Evolutionary conservation across 2,113 vertebrate species (phyloP), one percentile per base, ranked within the genome.

Genomic region (Menura novaehollandiae): DNA sequence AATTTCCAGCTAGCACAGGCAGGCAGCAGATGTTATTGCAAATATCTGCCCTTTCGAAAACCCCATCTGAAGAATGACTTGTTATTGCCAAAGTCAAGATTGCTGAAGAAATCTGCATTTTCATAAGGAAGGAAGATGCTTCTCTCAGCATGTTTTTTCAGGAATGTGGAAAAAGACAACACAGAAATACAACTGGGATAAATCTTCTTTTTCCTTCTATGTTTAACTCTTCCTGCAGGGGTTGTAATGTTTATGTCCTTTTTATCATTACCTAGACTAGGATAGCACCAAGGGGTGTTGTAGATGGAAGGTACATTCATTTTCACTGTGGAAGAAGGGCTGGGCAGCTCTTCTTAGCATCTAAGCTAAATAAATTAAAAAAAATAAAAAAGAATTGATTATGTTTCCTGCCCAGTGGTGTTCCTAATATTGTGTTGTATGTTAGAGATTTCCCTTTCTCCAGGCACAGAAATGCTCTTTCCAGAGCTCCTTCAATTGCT

Each of bases 1-100:
- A 64, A 68, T 93, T 95, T 91, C 18, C 44, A 78, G 18, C 73
- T 56, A 89, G 47, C 43, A 71, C 30, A 84, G 41, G 8, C 72
- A 93, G 76, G 44, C 69, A 92, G 56, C 69, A 72, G 84, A 91
- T 79, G 56, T 83, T 91, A 47, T 23, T 87, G 69, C 44, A 75
- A 85, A 49, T 89, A 95, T 72, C 56, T 78, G 52, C 66, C 68
- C 68, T 91, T 52, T 59, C 84, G 76, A 93, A 93, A 95, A 75
- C 17, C 17, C 30, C 20, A 59, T 72, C 43, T 91, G 87, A 89
- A 85, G 41, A 85, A 89, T 37, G 30, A 68, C 24, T 64, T 67
- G 27, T 81, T 93, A 47, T 52, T 87, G 69, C 66, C 49, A 68
- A 94, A 94, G 33, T 60, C 39, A 68, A 64, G 44, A 81, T 56